phyloP scores from a whole-genome alignment of 2,113 vertebrate species.

The Vulpes ferrilata region DNA sequence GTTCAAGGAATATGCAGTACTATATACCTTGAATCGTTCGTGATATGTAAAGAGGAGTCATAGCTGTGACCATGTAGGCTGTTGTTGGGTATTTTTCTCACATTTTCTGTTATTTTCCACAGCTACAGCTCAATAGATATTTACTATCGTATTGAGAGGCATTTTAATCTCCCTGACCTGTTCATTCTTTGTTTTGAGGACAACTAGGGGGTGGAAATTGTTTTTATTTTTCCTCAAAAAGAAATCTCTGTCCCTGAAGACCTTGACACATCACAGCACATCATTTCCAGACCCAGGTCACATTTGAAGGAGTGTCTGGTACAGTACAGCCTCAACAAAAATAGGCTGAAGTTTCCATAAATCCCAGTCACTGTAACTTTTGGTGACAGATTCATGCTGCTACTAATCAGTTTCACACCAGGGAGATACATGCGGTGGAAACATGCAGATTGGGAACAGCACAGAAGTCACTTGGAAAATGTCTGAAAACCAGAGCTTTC shows the following conservation, averaged over 20 bases:
- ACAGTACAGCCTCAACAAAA: not conserved
- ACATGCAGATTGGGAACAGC: conserved; percentile 42
- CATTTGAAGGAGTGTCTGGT: not conserved
- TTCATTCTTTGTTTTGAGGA: conserved; percentile 28
- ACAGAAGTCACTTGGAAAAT: conserved; percentile 45
- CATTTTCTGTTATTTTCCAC: not conserved
- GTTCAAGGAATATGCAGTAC: not conserved
- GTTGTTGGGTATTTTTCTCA: not conserved
- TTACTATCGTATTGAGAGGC: not conserved
- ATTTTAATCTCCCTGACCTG: conserved; percentile 37
- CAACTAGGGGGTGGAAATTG: not conserved
- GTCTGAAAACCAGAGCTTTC: conserved; percentile 63
- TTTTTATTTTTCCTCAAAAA: conserved; percentile 53
- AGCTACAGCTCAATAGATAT: not conserved
- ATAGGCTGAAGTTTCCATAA: not conserved
- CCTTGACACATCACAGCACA: not conserved
- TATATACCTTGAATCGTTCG: not conserved
- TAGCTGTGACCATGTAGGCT: not conserved
- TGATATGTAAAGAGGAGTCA: not conserved
- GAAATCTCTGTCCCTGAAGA: not conserved
- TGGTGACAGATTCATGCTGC: conserved; percentile 58
- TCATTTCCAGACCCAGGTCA: not conserved
- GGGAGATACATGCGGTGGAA: conserved; percentile 43
- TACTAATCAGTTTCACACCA: conserved; percentile 77
- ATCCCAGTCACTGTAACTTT: not conserved